These are phyloP conservation scores for Chloroceryle aenea DNA, from an alignment of 2,113 vertebrate genomes.

Conservation along the genomic window DNA sequence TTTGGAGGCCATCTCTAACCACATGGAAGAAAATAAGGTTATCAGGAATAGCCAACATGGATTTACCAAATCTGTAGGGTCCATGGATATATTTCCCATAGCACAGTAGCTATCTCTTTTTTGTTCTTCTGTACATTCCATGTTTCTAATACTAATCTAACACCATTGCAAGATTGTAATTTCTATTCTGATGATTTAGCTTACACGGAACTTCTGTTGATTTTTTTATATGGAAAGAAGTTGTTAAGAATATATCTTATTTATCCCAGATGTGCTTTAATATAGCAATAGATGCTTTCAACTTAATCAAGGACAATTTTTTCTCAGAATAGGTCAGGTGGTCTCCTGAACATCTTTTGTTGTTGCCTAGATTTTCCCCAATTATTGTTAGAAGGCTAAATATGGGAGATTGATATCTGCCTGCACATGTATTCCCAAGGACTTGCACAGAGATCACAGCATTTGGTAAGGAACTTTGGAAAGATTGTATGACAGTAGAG, in stretches of 20 bases:
- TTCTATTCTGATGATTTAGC: neutral
- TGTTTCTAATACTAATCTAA: neutral
- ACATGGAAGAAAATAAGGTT: too few relatives aligned
- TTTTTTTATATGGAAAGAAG: neutral
- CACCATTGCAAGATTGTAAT: neutral
- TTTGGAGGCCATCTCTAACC: too few relatives aligned
- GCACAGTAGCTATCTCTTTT: neutral
- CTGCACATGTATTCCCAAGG: neutral
- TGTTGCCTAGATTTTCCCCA: neutral
- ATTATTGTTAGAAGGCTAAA: neutral
- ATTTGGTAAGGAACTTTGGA: neutral
- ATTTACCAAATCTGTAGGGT: neutral
- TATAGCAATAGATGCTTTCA: neutral
- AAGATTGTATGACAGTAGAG: neutral
- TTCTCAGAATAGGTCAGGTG: neutral
- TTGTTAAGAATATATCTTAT: neutral
- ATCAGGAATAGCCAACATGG: too few relatives aligned
- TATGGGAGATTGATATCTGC: neutral
- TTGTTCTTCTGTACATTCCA: neutral
- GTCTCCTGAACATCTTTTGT: neutral
- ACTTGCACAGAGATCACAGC: fast-evolving
- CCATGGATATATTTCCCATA: neutral
- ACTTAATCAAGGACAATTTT: neutral
- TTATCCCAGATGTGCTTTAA: neutral
- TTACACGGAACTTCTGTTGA: neutral